These are phyloP conservation scores for Vesta saturnalis DNA, from an alignment of 2,888 invertebrate species.

Conservation along the genomic window DNA sequence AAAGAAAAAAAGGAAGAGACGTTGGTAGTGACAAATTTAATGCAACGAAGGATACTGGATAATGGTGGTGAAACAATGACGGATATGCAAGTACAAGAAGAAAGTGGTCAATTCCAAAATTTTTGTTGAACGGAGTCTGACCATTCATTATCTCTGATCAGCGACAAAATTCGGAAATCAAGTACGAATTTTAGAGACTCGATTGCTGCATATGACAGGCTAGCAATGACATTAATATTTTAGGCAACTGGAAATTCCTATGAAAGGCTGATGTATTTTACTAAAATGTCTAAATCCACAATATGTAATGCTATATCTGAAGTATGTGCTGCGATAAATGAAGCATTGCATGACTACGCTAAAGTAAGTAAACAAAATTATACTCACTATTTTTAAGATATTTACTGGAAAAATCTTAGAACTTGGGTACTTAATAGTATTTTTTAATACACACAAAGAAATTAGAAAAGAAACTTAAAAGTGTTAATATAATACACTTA, in stretches of 20 bases:
- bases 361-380: background rate
- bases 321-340: slow-evolving; percentile 1
- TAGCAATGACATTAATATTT: too few species aligned
- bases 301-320: too few species aligned
- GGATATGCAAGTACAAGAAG: background rate
- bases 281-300: slow-evolving; percentile 1
- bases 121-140: background rate
- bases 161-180: background rate
- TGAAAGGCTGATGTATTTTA: background rate
- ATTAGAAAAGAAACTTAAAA: background rate
- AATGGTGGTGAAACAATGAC: background rate
- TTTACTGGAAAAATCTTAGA: too few species aligned
- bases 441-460: background rate
- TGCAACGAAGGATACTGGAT: too few species aligned
- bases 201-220: background rate
- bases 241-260: background rate
- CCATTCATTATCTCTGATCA: background rate
- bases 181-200: background rate
- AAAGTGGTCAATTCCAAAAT: background rate
- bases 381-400: too few species aligned
- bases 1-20: too few species aligned
- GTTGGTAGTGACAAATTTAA: too few species aligned
- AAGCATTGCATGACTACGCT: background rate
- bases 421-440: background rate
- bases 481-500: background rate